A percentile compares a stretch with the other conserved stretches of the same genome.
phyloP scores from a whole-genome alignment of 2,797 vertebrate species.

The Danio jaintianensis region DNA sequence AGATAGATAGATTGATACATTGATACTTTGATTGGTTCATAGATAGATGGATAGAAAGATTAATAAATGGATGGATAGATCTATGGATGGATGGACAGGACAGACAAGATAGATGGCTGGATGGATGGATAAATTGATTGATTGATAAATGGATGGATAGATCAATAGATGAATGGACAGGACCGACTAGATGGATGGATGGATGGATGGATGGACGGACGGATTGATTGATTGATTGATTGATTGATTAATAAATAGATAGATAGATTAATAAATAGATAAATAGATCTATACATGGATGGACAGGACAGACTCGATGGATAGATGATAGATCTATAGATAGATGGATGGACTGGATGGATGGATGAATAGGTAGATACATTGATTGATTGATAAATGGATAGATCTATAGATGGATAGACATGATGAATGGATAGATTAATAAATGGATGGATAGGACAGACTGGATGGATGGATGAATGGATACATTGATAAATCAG shows the following conservation, averaged over 20 bases:
- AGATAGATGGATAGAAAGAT: no score
- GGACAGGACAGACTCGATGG: no score
- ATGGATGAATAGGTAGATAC: background rate
- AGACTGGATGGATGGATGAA: background rate
- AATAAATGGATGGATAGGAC: background rate
- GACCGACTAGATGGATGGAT: background rate
- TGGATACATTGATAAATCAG: background rate
- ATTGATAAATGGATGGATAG: no score
- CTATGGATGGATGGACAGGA: no score
- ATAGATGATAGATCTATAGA: background rate
- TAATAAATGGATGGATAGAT: no score
- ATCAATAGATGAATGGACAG: no score
- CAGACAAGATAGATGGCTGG: background rate
- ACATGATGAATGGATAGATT: background rate
- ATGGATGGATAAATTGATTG: background rate
- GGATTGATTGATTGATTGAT: background rate
- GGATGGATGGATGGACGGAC: background rate
- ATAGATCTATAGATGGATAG: background rate
- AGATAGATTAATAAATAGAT: no score
- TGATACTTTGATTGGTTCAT: no score
- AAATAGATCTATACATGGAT: no score
- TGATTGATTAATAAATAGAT: no score
- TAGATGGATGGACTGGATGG: background rate
- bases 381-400: background rate
- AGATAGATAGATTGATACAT: no score